These are phyloP conservation scores for Rhinella marina DNA, from an alignment of 2,797 vertebrate genomes.

Conservation along the genomic window DNA sequence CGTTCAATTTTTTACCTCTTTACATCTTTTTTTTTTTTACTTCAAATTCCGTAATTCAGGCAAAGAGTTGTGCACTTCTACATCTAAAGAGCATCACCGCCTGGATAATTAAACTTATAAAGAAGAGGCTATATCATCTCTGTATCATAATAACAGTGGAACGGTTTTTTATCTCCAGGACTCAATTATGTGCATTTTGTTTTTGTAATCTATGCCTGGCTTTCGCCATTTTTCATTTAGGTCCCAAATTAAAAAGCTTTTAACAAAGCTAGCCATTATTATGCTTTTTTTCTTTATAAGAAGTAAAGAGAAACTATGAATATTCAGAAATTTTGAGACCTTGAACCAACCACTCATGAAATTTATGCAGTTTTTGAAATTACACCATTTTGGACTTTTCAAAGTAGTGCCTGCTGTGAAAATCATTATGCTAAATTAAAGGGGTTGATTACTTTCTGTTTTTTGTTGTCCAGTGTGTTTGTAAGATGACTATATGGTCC, in stretches of 20 bases:
- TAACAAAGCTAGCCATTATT: slow-evolving; percentile 22
- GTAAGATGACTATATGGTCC: too few relatives aligned
- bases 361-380: background rate
- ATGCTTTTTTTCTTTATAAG: background rate
- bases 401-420: background rate
- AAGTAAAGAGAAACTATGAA: background rate
- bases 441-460: background rate
- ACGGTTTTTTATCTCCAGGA: background rate
- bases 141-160: slow-evolving; percentile 34
- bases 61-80: background rate
- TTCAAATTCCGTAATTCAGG: slow-evolving; percentile 23
- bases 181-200: slow-evolving; percentile 48
- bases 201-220: background rate
- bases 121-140: slow-evolving; percentile 30
- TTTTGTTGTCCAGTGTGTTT: too few relatives aligned
- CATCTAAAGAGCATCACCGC: slow-evolving; percentile 14
- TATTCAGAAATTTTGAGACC: background rate
- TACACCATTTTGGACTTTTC: background rate
- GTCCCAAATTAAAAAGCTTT: slow-evolving; percentile 19
- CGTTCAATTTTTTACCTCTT: slow-evolving; percentile 21
- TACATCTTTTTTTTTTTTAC: slow-evolving; percentile 11
- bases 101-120: slow-evolving; percentile 31
- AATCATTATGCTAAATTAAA: background rate
- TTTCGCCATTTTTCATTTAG: background rate
- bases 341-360: background rate